Base-by-base conservation (phyloP, 1,140 invertebrate genomes). In the Geopemphigus sp. region DNA sequence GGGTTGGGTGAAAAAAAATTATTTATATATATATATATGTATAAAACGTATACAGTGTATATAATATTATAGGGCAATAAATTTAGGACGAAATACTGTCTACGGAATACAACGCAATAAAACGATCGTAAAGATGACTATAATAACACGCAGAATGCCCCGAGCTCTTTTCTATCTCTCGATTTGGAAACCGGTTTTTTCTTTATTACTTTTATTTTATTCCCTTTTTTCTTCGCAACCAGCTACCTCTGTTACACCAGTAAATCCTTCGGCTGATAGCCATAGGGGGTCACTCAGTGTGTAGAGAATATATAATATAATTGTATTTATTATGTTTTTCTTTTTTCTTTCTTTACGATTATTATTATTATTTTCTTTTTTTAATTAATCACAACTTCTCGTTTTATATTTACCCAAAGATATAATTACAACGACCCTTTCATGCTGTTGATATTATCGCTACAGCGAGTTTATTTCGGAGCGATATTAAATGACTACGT, bases 91-190 rank as follows among this genome's bases (percentile, higher is more conserved):
- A 57, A 76, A 59, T 59, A 57, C 50, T 54, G 53, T 50, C 24
- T 72, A 72, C 72, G 56, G 72, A 50, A 76, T 59, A 59, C 72
- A 59, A 76, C 72, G 72, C 54, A 76, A 76, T 76, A 76, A 76
- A 59, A 76, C 45, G 56, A 59, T 76, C 72, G 72, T 59, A 76
- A 76, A 76, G 68, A 72, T 29, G 68, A 76, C 72, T 22, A 39
- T 26, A 59, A 76, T 54, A 76, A 59, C 72, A 39, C 53, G 45
- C 14, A 12, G 72, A 59, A 59, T 59, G 29, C 72, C 56, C 19
- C 72, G 14, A 26, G 72, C 56, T 22, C n/a, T 76, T 76, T 59
- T 76, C 56, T 57, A 56, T 76, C 72, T 76, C 54, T n/a, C 54
- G 29, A 76, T 32, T 45, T 24, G 32, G 45, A 76, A 76, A 76